phyloP scores from a whole-genome alignment of 92 coral and sea anemone genomes.

The Bergia puertoricense region DNA sequence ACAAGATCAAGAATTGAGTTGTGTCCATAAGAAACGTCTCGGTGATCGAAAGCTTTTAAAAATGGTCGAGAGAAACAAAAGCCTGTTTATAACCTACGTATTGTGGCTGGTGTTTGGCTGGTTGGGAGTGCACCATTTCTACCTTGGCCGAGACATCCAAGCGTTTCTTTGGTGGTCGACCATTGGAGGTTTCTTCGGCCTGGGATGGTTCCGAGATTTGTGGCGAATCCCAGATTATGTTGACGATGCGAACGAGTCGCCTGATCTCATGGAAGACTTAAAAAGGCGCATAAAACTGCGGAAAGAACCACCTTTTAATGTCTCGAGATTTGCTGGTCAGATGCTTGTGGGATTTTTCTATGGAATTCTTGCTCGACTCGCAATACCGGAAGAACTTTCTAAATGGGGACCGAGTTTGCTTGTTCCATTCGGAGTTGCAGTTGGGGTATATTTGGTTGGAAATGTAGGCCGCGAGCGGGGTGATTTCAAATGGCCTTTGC shows the following conservation, averaged over 20 bases:
- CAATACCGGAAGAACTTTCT: constrained; percentile 85
- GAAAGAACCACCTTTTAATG: constrained; percentile 84
- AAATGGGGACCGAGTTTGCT: constrained; percentile 75
- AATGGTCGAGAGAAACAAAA: constrained; percentile 75
- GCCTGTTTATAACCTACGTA: constrained; percentile 80
- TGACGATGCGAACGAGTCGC: constrained; percentile 89
- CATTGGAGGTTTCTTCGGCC: constrained; percentile 90
- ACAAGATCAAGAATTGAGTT: neutral
- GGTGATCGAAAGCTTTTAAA: neutral
- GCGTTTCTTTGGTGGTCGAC: constrained; percentile 99
- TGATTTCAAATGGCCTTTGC: constrained; percentile 80
- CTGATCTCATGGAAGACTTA: constrained; percentile 65
- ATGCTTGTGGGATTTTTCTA: constrained; percentile 97
- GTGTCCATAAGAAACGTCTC: too few species aligned
- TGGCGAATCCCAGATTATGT: constrained; percentile 98
- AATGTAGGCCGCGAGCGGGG: constrained; percentile 96
- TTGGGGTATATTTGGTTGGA: constrained; percentile 94
- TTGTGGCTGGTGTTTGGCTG: constrained; percentile 95
- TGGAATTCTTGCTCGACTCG: constrained; percentile 88
- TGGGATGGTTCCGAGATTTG: constrained; percentile 98
- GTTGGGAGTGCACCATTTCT: constrained; percentile 95
- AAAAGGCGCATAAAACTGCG: constrained; percentile 75
- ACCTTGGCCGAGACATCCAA: constrained; percentile 94
- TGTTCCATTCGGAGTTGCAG: constrained; percentile 94
- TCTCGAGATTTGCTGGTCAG: constrained; percentile 90